Conservation (phyloP, 2,797 vertebrate species). For the Eutrigla gurnardus region DNA sequence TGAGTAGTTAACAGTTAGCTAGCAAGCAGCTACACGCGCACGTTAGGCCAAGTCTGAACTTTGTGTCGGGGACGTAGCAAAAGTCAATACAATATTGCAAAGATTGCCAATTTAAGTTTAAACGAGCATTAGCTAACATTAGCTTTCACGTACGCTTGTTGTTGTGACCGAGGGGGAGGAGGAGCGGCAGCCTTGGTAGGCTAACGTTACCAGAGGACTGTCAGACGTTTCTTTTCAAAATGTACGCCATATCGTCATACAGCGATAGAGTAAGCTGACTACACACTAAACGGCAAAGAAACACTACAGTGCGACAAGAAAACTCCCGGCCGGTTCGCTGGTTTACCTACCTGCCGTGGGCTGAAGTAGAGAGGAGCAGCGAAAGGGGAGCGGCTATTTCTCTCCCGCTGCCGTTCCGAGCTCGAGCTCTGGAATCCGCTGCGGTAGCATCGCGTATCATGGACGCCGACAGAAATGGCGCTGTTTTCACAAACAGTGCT, state of each 20-base stretch:
- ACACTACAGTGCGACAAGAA: neutral
- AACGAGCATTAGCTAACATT: slow-evolving; percentile 40
- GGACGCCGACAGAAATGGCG: slow-evolving; percentile 84
- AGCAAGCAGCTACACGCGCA: slow-evolving; percentile 30
- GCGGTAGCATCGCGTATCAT: slow-evolving; percentile 85
- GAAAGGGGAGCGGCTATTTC: slow-evolving; percentile 84
- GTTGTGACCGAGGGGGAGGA: slow-evolving; percentile 79
- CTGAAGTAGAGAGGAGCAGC: slow-evolving; percentile 76
- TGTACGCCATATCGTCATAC: slow-evolving; percentile 78
- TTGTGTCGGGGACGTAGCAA: neutral
- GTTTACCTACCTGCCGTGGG: slow-evolving; percentile 78
- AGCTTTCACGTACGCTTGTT: slow-evolving; percentile 58
- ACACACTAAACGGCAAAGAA: slow-evolving; percentile 9
- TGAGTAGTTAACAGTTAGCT: slow-evolving; percentile 39
- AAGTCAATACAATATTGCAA: neutral
- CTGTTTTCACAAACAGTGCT: slow-evolving; percentile 74
- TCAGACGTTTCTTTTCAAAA: slow-evolving; percentile 74
- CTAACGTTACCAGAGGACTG: slow-evolving; percentile 45
- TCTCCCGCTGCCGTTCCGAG: slow-evolving; percentile 87
- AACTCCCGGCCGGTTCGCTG: neutral
- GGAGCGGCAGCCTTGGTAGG: slow-evolving; percentile 72
- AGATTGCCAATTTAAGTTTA: neutral
- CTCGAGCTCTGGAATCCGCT: slow-evolving; percentile 86
- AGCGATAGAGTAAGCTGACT: slow-evolving; percentile 33
- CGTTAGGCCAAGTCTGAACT: slow-evolving; percentile 39